Conservation (phyloP, 2,797 vertebrate genomes). For the Anomalospiza imberbis region DNA sequence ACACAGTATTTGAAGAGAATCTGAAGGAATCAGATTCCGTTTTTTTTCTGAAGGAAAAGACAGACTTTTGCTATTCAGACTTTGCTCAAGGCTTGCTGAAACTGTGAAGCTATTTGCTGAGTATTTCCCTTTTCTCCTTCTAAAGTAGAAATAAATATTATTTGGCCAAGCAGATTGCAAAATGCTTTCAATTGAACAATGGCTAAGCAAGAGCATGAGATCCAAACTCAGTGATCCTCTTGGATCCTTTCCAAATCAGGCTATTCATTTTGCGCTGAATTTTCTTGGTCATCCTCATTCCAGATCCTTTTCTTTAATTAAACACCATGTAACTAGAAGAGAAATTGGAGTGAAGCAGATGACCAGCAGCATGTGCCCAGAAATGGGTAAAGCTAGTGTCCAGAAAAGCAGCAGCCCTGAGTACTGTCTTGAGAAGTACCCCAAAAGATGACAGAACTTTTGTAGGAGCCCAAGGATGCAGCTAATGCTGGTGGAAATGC, state of each 20-base stretch:
- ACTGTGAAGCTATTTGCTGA: neutral
- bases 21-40: neutral
- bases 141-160: neutral
- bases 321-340: neutral
- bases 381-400: neutral
- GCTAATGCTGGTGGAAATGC: neutral
- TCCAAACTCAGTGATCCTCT: fast-evolving
- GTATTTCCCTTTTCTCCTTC: neutral
- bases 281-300: neutral
- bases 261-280: neutral
- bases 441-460: neutral
- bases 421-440: fast-evolving
- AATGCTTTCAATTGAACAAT: neutral
- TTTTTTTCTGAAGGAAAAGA: neutral
- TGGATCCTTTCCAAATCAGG: neutral
- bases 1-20: neutral
- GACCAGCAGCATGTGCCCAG: neutral
- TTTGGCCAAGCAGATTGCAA: neutral
- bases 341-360: neutral
- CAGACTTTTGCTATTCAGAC: neutral
- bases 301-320: neutral
- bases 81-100: neutral
- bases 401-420: neutral
- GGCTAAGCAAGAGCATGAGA: neutral
- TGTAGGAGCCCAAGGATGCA: neutral